phyloP scores from a whole-genome alignment of 2,888 invertebrate genomes.

The Mongoloraphidia duomilia region DNA sequence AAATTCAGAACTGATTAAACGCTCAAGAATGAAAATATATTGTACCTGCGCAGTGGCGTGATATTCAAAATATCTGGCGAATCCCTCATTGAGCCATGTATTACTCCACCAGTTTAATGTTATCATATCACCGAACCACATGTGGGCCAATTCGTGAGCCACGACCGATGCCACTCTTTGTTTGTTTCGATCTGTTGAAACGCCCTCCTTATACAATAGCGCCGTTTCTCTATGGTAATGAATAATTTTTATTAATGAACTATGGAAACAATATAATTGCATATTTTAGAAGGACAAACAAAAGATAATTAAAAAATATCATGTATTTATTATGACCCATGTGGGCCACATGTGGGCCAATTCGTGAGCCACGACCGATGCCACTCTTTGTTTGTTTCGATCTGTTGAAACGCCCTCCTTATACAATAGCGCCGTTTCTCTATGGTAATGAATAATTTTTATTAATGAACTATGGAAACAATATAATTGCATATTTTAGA shows the following conservation, averaged over 20 bases:
- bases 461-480: too few species aligned
- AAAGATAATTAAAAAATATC: too few species aligned
- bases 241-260: neutral
- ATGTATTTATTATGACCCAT: neutral
- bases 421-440: slow-evolving; percentile 44
- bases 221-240: slow-evolving; percentile 38
- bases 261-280: neutral
- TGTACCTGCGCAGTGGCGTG: slow-evolving; percentile 40
- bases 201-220: slow-evolving; percentile 32
- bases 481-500: neutral
- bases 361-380: slow-evolving; percentile 60
- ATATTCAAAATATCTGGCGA: slow-evolving; percentile 61
- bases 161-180: slow-evolving; percentile 51
- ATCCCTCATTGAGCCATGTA: slow-evolving; percentile 61
- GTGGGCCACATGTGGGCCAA: slow-evolving; percentile 59
- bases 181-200: slow-evolving; percentile 40
- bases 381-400: slow-evolving; percentile 45
- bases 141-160: slow-evolving; percentile 67
- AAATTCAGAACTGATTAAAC: neutral
- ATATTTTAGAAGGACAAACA: too few species aligned
- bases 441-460: slow-evolving; percentile 20
- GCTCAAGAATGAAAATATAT: neutral
- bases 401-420: slow-evolving; percentile 33
- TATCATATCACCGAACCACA: slow-evolving; percentile 69
- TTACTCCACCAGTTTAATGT: slow-evolving; percentile 64